Base-by-base conservation (phyloP, 2,113 vertebrate species). In the Pitta sordida region DNA sequence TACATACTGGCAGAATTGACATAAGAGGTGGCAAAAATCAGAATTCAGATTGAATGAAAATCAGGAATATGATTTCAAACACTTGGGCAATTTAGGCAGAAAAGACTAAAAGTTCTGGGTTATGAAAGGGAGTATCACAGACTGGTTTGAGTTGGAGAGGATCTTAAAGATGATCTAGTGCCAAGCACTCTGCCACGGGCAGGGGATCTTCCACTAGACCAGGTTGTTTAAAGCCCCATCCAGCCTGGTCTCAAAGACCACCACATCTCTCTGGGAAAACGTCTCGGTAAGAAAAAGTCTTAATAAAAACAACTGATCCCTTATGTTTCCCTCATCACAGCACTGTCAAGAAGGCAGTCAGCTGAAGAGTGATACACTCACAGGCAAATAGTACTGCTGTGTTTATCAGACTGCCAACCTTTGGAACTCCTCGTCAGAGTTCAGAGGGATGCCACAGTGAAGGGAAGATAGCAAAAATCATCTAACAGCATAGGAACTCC, bases 361-460 rank as follows among this genome's bases (percentile, higher is more conserved):
- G 41, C 32, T 55, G 86, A 90, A 89, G 63, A 83, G 55, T 6
- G 2, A 51, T 3, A 74, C 56, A 34, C 10, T 34, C 58, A 75
- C 37, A 59, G 68, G 26, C 11, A 39, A 86, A 83, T 91, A 44
- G 60, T 58, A 91, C 7, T 82, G 39, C 39, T 18, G 3, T 14
- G 60, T 32, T 55, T 34, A 24, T 43, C 24, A 69, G 55, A 39
- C 78, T 74, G 73, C 17, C 85, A 94, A 95, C 95, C 93, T 96
- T 95, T 95, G 93, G 94, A 95, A 95, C 62, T 55, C 86, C 62
- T 78, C 2, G 3, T 89, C 81, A 94, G 17, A 67, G 88, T 55
- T 92, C 79, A 83, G 37, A 83, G 44, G 64, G 74, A 74, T 22
- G 60, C 39, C 63, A 69, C 9, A 63, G 0, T 29, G 69, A 96